Conservation (phyloP, 2,888 invertebrate genomes). For the Drosophila neonasuta region DNA sequence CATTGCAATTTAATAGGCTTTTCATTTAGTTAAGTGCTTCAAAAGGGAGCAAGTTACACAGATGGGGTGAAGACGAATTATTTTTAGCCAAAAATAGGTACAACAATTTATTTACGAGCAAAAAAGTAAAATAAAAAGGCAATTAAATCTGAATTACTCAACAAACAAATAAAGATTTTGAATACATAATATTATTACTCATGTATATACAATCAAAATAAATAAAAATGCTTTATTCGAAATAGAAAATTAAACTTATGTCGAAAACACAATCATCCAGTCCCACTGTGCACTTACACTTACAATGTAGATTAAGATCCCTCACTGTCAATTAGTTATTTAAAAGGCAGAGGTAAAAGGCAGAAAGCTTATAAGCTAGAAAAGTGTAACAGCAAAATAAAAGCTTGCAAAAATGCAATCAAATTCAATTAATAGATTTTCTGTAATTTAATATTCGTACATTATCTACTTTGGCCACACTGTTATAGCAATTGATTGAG, state of each 20-base stretch:
- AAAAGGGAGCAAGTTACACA: neutral
- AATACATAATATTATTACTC: too few species aligned
- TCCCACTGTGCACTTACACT: too few species aligned
- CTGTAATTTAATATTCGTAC: neutral
- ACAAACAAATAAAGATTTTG: neutral
- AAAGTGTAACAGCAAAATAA: neutral
- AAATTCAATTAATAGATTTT: neutral
- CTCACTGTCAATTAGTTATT: too few species aligned
- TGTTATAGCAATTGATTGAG: neutral
- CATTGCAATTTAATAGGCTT: constrained; percentile 26
- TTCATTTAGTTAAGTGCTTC: constrained; percentile 34
- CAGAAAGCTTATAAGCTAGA: neutral
- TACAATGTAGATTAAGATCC: too few species aligned
- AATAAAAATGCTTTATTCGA: too few species aligned
- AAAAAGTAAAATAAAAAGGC: neutral
- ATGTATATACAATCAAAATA: too few species aligned
- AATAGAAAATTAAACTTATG: neutral
- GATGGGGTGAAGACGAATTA: neutral
- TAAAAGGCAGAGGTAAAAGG: neutral
- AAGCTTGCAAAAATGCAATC: neutral
- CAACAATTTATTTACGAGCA: neutral
- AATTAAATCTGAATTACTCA: neutral
- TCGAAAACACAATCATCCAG: too few species aligned
- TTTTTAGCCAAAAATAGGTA: neutral
- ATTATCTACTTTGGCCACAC: neutral